Conservation (phyloP, 2,888 invertebrate genomes). For the Chouioia cunea region DNA sequence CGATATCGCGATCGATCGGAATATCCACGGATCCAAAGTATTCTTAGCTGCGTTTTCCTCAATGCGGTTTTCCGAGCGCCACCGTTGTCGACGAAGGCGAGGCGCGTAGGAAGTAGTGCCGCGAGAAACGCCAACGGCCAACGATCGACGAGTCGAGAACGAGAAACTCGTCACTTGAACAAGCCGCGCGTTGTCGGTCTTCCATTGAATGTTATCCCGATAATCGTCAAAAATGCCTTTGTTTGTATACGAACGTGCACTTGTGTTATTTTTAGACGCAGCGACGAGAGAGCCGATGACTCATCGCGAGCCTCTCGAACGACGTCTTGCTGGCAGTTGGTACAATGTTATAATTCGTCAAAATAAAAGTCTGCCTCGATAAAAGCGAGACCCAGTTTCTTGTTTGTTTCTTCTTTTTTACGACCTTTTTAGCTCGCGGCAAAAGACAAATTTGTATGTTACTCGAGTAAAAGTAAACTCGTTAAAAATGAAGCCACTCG, state of each 20-base stretch:
- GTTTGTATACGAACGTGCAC: constrained; percentile 21
- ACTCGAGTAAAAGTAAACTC: constrained; percentile 2
- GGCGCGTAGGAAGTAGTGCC: too few species aligned
- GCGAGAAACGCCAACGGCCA: too few species aligned
- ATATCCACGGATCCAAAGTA: too few species aligned
- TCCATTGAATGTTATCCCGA: constrained; percentile 40
- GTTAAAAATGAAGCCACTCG: constrained; percentile 2
- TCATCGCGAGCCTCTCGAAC: constrained; percentile 23
- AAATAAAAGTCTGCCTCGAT: constrained; percentile 5
- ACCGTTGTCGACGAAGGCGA: too few species aligned
- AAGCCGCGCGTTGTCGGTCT: constrained; percentile 28
- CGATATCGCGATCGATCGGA: too few species aligned
- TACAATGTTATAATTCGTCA: constrained; percentile 27
- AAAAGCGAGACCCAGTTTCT: too few species aligned
- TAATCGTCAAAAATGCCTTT: constrained; percentile 36
- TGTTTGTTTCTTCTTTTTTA: too few species aligned
- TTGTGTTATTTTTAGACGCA: constrained; percentile 35
- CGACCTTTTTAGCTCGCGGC: too few species aligned
- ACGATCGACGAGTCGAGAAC: not conserved
- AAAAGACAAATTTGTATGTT: not conserved
- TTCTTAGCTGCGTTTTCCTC: too few species aligned
- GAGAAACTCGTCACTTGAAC: constrained; percentile 8
- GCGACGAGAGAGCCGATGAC: constrained; percentile 28
- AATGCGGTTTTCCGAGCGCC: too few species aligned
- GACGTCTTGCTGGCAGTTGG: not conserved